Evolutionary conservation across 2,797 vertebrate species (phyloP), one percentile per base, ranked within the genome.

Genomic region (Trachurus trachurus): DNA sequence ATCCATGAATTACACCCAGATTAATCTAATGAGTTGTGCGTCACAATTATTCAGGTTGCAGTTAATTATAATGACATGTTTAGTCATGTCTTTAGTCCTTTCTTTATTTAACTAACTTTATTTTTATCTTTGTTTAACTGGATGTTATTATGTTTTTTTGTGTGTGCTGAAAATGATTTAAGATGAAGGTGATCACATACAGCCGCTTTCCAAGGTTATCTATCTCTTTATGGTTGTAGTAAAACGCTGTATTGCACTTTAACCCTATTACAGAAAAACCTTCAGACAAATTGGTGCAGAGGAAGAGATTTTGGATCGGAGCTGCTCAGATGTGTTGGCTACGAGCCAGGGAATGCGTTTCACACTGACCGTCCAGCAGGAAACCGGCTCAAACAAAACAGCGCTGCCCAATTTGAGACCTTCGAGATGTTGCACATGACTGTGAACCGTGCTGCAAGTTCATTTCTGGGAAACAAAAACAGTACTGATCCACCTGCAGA

Each of bases 331-430:
- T 34, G 29, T 2, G 12, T 50, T 82, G 87, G 78, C 74, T 7
- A n/a, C 6, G 1, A 60, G 69, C 78, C 86, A 70, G 15, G 37
- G 76, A 89, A 90, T 89, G 80, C 65, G 66, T 22, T 76, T 77
- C 65, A 68, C 17, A 60, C 53, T 45, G 69, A 44, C 5, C 0
- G 6, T 62, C 11, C 80, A 77, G 85, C 87, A 74, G 80, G 83
- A 87, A 79, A 62, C 61, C 58, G 16, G 52, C 71, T 75, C 44
- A 73, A 63, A 63, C 44, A 50, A 76, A 83, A 84, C 78, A 88
- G 53, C 22, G 6, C 39, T 10, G 60, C 58, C n/a, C 45, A 40
- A 49, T 70, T 16, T 68, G 45, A 47, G 57, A 45, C 34, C 67
- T 63, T 37, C 7, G 6, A 69, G 60, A 74, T 54, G 60, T 64